Conservation (phyloP, 1,140 invertebrate genomes). For the Zaprionus nigranus region DNA sequence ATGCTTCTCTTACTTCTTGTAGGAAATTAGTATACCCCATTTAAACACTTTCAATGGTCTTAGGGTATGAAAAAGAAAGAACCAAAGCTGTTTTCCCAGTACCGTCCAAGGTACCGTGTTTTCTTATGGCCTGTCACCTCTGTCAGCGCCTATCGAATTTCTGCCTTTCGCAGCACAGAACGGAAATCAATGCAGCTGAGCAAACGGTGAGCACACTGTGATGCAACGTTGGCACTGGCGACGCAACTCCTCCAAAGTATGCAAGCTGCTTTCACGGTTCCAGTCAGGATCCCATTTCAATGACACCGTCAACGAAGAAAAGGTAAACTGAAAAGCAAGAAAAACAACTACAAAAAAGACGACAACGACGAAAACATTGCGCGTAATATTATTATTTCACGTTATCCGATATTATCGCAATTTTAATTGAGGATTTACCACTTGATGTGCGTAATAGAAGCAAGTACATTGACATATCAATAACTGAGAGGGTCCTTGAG, state of each 20-base stretch:
- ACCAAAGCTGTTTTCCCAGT: neutral
- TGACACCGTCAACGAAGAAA: neutral
- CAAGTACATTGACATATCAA: neutral
- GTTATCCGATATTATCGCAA: neutral
- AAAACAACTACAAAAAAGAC: neutral
- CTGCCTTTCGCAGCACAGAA: slow-evolving; percentile 5
- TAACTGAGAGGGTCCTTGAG: neutral
- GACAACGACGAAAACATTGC: neutral
- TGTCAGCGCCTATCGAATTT: slow-evolving; percentile 49
- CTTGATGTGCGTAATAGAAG: neutral
- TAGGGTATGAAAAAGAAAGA: neutral
- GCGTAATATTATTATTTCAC: slow-evolving; percentile 2
- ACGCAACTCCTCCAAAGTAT: neutral
- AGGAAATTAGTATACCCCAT: neutral
- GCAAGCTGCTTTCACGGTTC: neutral
- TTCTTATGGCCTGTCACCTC: slow-evolving; percentile 39
- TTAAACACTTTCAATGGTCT: neutral
- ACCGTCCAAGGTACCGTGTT: neutral
- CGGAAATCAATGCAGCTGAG: slow-evolving; percentile 42
- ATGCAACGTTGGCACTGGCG: neutral
- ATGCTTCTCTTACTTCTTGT: neutral
- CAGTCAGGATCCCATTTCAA: slow-evolving; percentile 1
- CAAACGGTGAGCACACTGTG: slow-evolving; percentile 8
- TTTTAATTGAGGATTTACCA: neutral
- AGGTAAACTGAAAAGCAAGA: neutral